Evolutionary conservation across 2,888 invertebrate genomes (phyloP).

Genomic region (Euspilapteryx auroguttella): DNA sequence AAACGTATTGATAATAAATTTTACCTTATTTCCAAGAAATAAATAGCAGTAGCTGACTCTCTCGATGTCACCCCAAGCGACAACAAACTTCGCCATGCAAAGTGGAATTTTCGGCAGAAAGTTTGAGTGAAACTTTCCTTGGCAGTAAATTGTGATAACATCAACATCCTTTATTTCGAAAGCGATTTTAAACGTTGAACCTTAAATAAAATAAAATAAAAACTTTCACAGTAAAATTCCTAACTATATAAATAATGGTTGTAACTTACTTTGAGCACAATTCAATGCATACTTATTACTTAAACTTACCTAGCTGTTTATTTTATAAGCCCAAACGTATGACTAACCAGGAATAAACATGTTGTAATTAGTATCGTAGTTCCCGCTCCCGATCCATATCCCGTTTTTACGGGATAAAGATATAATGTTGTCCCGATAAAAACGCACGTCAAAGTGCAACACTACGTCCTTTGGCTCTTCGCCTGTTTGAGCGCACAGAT

Average conservation of each 20-base stretch:
- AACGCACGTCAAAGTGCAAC: constrained; percentile 46
- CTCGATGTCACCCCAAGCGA: constrained; percentile 49
- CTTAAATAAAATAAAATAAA: too few species aligned
- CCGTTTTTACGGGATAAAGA: constrained; percentile 45
- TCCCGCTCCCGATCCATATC: constrained; percentile 50
- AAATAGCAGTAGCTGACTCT: constrained; percentile 43
- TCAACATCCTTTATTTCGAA: constrained; percentile 50
- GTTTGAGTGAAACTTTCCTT: constrained; percentile 51
- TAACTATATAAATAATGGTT: too few species aligned
- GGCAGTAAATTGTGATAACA: constrained; percentile 53
- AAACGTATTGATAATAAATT: too few species aligned
- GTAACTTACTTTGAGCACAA: too few species aligned
- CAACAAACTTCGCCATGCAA: constrained; percentile 37
- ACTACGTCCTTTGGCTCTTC: constrained; percentile 49
- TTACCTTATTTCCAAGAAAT: constrained; percentile 25
- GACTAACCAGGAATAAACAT: constrained; percentile 48
- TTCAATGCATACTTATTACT: too few species aligned
- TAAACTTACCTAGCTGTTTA: too few species aligned
- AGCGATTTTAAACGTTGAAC: constrained; percentile 44
- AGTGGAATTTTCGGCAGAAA: constrained; percentile 49
- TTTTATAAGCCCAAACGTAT: neutral
- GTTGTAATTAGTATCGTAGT: constrained; percentile 49
- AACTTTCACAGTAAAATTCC: too few species aligned
- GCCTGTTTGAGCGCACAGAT: constrained; percentile 45
- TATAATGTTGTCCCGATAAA: constrained; percentile 49